phyloP scores from a whole-genome alignment of 2,797 vertebrate genomes.

The Macropodus opercularis region DNA sequence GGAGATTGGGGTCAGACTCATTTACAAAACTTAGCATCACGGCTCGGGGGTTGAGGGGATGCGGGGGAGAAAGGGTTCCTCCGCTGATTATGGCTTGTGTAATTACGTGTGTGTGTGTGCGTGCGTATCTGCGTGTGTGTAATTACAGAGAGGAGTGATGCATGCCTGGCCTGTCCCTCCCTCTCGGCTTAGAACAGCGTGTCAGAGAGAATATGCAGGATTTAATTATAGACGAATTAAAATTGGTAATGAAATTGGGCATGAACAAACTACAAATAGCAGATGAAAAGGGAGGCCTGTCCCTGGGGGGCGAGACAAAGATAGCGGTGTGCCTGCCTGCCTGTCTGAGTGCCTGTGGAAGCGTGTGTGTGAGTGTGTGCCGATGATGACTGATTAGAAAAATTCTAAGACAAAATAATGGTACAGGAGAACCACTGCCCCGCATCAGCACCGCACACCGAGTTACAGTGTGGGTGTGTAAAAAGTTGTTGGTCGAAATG shows the following conservation, averaged over 20 bases:
- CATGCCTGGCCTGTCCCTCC: constrained; percentile 93
- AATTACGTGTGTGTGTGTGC: constrained; percentile 69
- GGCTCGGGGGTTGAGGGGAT: constrained; percentile 85
- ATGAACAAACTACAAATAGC: constrained; percentile 91
- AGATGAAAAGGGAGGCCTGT: constrained; percentile 87
- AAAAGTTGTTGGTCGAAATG: not conserved
- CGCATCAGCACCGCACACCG: constrained; percentile 34
- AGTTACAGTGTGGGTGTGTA: constrained; percentile 13
- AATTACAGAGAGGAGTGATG: constrained; percentile 98
- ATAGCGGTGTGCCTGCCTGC: constrained; percentile 75
- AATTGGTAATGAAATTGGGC: constrained; percentile 99
- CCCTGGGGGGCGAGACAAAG: constrained; percentile 80
- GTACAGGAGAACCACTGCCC: constrained; percentile 42
- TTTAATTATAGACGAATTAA: constrained; percentile 99
- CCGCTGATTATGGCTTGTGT: constrained; percentile 94
- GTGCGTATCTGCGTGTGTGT: constrained; percentile 74
- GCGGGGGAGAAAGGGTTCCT: constrained; percentile 91
- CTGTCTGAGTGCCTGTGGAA: constrained; percentile 61
- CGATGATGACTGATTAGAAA: constrained; percentile 83
- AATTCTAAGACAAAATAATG: constrained; percentile 72
- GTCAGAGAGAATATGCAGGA: constrained; percentile 99
- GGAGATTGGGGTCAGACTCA: constrained; percentile 99
- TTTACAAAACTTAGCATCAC: constrained; percentile 99
- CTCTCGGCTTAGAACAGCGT: constrained; percentile 96
- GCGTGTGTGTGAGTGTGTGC: constrained; percentile 60